phyloP scores from a whole-genome alignment of 2,797 vertebrate genomes.

The Parotocinclus haroldoi region DNA sequence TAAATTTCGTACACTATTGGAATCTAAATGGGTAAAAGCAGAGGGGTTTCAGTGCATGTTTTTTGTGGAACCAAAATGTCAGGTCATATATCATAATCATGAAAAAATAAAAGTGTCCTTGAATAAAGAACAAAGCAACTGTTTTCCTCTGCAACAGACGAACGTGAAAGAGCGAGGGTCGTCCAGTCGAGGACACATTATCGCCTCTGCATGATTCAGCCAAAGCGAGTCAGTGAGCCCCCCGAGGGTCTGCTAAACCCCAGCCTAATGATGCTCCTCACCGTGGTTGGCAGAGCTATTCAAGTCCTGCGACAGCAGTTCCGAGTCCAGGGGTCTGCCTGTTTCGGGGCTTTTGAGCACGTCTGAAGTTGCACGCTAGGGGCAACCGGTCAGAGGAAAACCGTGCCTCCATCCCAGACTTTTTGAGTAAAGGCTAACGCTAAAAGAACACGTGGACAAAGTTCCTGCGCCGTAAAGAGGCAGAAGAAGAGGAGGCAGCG shows the following conservation, averaged over 20 bases:
- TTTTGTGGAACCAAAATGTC: no score
- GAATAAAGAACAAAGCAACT: not conserved
- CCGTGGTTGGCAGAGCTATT: not conserved
- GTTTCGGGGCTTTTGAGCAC: slow-evolving; percentile 19
- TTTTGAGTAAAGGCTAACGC: slow-evolving; percentile 55
- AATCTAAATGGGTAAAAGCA: no score
- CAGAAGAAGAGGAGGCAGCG: not conserved
- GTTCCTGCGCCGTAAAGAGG: slow-evolving; percentile 7
- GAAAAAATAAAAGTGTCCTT: no score
- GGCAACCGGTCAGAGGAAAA: slow-evolving; percentile 56
- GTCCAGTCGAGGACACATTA: slow-evolving; percentile 9
- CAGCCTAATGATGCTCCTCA: slow-evolving; percentile 24
- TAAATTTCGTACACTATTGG: no score
- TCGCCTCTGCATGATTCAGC: slow-evolving; percentile 13
- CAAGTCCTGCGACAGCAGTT: slow-evolving; percentile 2
- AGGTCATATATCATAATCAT: no score
- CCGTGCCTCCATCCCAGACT: slow-evolving; percentile 55
- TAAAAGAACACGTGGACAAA: slow-evolving; percentile 15
- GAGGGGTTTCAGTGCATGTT: no score
- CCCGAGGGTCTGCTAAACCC: slow-evolving; percentile 14
- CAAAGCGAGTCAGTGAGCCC: slow-evolving; percentile 18
- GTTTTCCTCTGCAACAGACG: not conserved
- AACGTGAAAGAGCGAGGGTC: not conserved
- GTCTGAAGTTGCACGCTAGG: slow-evolving; percentile 53
- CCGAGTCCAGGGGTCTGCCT: slow-evolving; percentile 21